These are phyloP conservation scores for Hyperopisus bebe DNA, from an alignment of 2,113 vertebrate genomes.

Conservation along the genomic window DNA sequence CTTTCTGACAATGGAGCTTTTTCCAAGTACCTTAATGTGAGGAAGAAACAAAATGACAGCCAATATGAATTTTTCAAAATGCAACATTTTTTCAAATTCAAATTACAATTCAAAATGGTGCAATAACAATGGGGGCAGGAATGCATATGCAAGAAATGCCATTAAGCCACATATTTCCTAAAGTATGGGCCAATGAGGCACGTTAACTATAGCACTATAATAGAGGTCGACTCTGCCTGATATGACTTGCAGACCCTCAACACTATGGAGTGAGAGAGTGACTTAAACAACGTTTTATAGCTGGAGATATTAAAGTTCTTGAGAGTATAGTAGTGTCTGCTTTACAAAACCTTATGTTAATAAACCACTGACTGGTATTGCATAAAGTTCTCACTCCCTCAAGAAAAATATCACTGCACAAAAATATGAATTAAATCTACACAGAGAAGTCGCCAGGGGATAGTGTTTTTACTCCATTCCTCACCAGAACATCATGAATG, in stretches of 20 bases:
- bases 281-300: too few species aligned
- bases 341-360: background rate
- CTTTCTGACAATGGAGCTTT: background rate
- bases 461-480: constrained; percentile 30
- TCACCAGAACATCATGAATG: constrained; percentile 97
- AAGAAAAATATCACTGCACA: background rate
- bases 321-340: background rate
- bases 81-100: background rate
- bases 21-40: background rate
- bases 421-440: background rate
- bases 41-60: background rate
- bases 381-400: background rate
- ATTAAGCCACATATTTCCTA: background rate
- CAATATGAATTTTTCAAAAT: background rate
- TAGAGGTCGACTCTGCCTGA: too few species aligned
- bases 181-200: background rate
- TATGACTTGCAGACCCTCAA: background rate
- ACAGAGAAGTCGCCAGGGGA: background rate
- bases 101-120: background rate
- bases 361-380: background rate
- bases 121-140: background rate
- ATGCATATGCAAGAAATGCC: background rate
- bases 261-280: too few species aligned
- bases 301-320: background rate
- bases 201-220: too few species aligned